Conservation (phyloP, 2,113 vertebrate genomes). For the Chroicocephalus ridibundus region DNA sequence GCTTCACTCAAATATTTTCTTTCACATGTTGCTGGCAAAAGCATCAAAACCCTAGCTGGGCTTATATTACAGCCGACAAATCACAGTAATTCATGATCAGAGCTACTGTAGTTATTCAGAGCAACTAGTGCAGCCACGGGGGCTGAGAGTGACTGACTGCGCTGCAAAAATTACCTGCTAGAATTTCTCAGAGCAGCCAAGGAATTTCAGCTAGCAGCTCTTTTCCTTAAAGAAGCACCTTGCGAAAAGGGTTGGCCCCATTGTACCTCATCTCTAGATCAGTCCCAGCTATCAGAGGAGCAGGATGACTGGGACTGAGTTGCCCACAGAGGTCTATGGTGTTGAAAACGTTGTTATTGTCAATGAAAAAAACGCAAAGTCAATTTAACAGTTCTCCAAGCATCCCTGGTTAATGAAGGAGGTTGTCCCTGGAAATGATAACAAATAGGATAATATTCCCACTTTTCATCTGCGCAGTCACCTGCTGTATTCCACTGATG, state of each 20-base stretch:
- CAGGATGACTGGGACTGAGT: not conserved
- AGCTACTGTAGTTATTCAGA: constrained; percentile 47
- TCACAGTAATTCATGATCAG: constrained; percentile 67
- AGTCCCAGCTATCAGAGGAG: not conserved
- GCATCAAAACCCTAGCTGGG: constrained; percentile 56
- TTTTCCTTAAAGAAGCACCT: not conserved
- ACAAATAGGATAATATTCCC: not conserved
- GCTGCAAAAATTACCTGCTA: constrained; percentile 50
- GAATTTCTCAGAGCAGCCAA: constrained; percentile 29
- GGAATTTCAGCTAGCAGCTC: constrained; percentile 35
- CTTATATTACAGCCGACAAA: constrained; percentile 67
- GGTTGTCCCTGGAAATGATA: not conserved
- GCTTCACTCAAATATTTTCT: constrained; percentile 56
- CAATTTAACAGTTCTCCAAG: not conserved
- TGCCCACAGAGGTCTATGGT: not conserved
- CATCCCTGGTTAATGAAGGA: not conserved
- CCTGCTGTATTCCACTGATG: not conserved
- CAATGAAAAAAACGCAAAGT: not conserved
- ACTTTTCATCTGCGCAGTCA: not conserved
- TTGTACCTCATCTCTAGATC: not conserved
- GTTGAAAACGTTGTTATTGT: not conserved
- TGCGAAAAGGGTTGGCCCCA: not conserved
- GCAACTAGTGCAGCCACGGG: constrained; percentile 21
- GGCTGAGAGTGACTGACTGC: constrained; percentile 43
- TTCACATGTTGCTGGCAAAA: constrained; percentile 52